Conservation (phyloP, 2,113 vertebrate species). For the Zosterops borbonicus region DNA sequence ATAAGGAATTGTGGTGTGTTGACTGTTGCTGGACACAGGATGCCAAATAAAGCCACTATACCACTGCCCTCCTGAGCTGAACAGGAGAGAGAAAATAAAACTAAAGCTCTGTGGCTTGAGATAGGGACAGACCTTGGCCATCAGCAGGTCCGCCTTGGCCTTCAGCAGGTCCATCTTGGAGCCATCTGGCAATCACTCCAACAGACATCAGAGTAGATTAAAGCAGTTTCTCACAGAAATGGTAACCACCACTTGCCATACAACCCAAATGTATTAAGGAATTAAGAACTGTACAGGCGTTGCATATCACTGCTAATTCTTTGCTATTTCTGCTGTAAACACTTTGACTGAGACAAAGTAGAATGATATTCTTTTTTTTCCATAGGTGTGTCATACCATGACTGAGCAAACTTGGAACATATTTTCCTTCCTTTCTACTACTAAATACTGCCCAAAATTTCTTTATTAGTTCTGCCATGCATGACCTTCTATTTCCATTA, state of each 20-base stretch:
- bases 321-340: not conserved
- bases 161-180: not conserved
- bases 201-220: not conserved
- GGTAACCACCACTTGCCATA: not conserved
- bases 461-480: not conserved
- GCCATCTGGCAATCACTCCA: not conserved
- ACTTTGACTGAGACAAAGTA: not conserved
- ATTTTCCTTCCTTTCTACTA: not conserved
- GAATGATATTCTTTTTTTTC: not conserved
- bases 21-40: not conserved
- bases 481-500: not conserved
- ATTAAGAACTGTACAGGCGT: not conserved
- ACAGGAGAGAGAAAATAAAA: not conserved
- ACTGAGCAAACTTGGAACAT: rapidly evolving
- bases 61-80: not conserved
- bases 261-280: not conserved
- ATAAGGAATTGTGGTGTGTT: not conserved
- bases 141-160: too few relatives aligned
- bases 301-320: not conserved
- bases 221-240: not conserved
- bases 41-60: not conserved
- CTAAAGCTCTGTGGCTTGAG: not conserved
- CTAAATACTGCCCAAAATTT: not conserved
- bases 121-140: not conserved
- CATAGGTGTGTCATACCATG: not conserved